Evolutionary conservation across 2,797 vertebrate genomes (phyloP).

Genomic region (Sebastes baramenuke): DNA sequence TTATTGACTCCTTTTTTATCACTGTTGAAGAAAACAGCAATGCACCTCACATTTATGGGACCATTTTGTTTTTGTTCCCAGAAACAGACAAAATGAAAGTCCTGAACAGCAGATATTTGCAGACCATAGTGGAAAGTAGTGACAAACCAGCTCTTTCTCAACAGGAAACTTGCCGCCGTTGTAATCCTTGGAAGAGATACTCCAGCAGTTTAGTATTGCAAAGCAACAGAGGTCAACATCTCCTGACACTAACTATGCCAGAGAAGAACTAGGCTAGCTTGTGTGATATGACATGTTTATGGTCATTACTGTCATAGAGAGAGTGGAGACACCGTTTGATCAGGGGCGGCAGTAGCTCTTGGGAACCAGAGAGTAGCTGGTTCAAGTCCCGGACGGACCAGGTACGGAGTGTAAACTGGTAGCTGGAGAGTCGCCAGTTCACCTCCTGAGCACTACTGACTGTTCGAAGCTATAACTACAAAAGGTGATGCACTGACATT

Average conservation of each 20-base stretch:
- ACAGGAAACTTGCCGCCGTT: background rate
- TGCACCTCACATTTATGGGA: background rate
- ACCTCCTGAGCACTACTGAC: background rate
- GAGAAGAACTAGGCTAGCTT: background rate
- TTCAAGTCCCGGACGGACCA: background rate
- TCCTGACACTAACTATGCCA: background rate
- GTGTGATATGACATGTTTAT: background rate
- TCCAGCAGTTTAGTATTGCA: background rate
- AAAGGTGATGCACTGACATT: no score
- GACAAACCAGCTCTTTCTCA: background rate
- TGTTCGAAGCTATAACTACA: no score
- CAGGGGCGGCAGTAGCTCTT: background rate
- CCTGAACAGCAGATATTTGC: background rate
- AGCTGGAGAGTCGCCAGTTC: background rate
- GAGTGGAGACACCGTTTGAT: background rate
- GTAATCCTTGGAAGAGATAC: background rate
- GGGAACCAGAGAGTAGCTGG: accelerated
- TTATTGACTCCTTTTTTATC: slow-evolving; percentile 40
- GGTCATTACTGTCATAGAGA: background rate
- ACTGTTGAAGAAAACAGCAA: background rate
- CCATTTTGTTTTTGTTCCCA: background rate
- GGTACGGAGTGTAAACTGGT: background rate
- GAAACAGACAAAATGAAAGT: background rate
- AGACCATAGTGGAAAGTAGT: background rate
- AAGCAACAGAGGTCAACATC: background rate